Evolutionary conservation across 2,113 vertebrate species (phyloP).

Genomic region (Phyllopteryx taeniolatus): DNA sequence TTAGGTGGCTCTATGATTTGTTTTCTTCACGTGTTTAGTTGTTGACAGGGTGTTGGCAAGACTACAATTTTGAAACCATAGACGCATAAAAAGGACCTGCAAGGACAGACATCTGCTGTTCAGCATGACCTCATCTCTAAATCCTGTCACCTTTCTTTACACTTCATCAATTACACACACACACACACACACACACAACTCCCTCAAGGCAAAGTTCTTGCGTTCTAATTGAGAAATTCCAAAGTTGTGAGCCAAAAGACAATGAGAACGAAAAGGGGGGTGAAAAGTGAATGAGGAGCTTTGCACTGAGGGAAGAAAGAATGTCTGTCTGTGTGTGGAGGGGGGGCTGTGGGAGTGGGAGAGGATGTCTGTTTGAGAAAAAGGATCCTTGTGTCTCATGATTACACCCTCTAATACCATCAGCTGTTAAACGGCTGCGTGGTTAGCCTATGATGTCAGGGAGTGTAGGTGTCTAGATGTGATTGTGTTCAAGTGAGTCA

Average conservation of each 20-base stretch:
- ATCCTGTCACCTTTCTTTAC: background rate
- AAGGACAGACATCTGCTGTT: conserved; percentile 10
- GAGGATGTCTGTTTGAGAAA: conserved; percentile 44
- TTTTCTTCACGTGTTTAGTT: background rate
- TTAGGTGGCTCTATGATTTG: no score
- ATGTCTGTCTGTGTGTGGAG: background rate
- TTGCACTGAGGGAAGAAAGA: conserved; percentile 5
- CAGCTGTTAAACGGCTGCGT: conserved; percentile 61
- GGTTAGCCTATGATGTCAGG: conserved; percentile 58
- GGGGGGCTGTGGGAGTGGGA: conserved; percentile 29
- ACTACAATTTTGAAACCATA: background rate
- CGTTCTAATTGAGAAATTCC: conserved; percentile 44
- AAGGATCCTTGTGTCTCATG: conserved; percentile 58
- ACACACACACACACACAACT: background rate
- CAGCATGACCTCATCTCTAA: conserved; percentile 16
- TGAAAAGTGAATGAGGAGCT: conserved; percentile 16
- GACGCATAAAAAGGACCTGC: background rate
- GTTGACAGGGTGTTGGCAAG: background rate
- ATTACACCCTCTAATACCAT: conserved; percentile 61
- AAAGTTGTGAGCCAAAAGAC: conserved; percentile 43
- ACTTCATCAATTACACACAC: conserved; percentile 4
- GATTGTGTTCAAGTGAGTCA: conserved; percentile 34
- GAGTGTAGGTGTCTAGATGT: conserved; percentile 19
- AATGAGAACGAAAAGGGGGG: conserved; percentile 16
- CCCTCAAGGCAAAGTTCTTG: conserved; percentile 22